Evolutionary conservation across 2,113 vertebrate species (phyloP).

Genomic region (Callipepla californica): DNA sequence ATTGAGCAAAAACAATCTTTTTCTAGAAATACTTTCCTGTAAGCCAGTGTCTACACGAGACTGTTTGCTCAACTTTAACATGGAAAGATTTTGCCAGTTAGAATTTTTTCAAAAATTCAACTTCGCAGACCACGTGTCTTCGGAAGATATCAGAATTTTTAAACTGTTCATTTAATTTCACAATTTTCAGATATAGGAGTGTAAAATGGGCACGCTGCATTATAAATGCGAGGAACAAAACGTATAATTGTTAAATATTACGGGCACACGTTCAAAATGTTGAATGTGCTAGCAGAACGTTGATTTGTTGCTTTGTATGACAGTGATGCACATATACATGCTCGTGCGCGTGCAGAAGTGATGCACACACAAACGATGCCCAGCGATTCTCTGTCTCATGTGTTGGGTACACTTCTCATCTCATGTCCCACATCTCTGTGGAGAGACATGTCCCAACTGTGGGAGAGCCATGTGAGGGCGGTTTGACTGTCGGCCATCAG

Average conservation of each 20-base stretch:
- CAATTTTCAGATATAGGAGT: conserved; percentile 3
- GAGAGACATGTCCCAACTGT: too few relatives aligned
- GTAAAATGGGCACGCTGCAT: not conserved
- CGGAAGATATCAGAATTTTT: not conserved
- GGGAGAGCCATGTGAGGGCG: rapidly evolving
- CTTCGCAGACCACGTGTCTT: not conserved
- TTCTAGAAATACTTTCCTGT: not conserved
- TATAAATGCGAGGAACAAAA: not conserved
- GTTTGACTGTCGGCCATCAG: not conserved
- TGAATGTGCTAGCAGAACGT: not conserved
- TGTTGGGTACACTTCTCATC: rapidly evolving
- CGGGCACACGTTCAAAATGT: not conserved
- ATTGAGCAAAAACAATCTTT: not conserved
- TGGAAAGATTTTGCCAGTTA: not conserved
- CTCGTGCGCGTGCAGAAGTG: not conserved
- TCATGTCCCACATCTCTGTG: rapidly evolving
- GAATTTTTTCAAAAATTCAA: not conserved
- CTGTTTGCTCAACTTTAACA: not conserved
- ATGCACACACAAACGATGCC: rapidly evolving
- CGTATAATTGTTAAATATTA: not conserved
- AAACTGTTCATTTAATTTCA: not conserved
- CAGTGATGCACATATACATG: not conserved
- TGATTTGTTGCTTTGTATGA: not conserved
- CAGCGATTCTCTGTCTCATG: too few relatives aligned
- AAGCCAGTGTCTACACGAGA: not conserved